phyloP scores from a whole-genome alignment of 2,113 vertebrate genomes.

The Hypanus sabinus region DNA sequence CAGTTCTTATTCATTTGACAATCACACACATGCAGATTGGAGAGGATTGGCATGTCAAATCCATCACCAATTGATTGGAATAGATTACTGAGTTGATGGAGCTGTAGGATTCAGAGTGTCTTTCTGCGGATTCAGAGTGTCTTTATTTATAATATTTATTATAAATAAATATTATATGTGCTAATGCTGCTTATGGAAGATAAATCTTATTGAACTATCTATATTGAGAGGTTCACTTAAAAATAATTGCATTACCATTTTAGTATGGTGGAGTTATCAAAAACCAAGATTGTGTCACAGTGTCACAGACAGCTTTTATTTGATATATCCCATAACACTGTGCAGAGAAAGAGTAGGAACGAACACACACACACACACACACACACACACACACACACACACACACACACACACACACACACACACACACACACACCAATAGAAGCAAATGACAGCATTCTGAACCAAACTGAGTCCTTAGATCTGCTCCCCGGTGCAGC shows the following conservation, averaged over 20 bases:
- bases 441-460: too few relatives aligned
- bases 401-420: too few relatives aligned
- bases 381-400: too few relatives aligned
- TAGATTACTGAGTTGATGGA: conserved; percentile 55
- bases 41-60: conserved; percentile 54
- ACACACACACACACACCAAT: too few relatives aligned
- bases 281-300: background rate
- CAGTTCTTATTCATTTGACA: conserved; percentile 42
- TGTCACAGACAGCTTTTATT: background rate
- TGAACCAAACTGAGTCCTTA: too few relatives aligned
- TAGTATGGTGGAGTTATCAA: background rate
- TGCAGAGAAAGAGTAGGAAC: too few relatives aligned
- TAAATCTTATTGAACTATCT: background rate
- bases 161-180: conserved; percentile 38
- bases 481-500: too few relatives aligned
- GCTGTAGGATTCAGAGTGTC: conserved; percentile 48
- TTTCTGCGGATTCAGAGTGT: too few relatives aligned
- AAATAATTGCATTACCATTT: background rate
- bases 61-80: conserved; percentile 54
- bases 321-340: background rate
- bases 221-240: background rate
- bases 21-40: conserved; percentile 43
- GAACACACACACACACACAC: too few relatives aligned
- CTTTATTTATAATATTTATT: too few relatives aligned
- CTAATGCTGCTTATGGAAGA: background rate